phyloP scores from a whole-genome alignment of 1,140 invertebrate genomes.

The Zaprionus ornatus region DNA sequence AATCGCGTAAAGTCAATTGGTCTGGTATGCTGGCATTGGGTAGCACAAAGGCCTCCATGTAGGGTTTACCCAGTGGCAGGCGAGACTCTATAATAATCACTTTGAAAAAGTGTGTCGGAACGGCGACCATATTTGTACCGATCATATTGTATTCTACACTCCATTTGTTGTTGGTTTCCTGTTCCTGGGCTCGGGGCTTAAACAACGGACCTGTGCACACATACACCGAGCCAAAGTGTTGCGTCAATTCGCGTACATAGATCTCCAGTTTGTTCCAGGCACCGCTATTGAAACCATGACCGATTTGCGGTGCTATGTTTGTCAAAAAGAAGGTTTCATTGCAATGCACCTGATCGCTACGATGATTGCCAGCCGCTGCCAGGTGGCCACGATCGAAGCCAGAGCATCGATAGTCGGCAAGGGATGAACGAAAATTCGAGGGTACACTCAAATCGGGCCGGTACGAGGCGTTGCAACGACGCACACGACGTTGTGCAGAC shows the following conservation, averaged over 20 bases:
- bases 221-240: constrained; percentile 93
- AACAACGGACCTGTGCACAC: constrained; percentile 98
- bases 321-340: constrained; percentile 95
- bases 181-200: constrained; percentile 90
- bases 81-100: constrained; percentile 91
- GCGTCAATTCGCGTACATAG: constrained; percentile 87
- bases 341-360: constrained; percentile 89
- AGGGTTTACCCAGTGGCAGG: constrained; percentile 87
- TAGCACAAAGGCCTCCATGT: constrained; percentile 97
- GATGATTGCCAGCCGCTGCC: constrained; percentile 98
- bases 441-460: constrained; percentile 93
- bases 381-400: constrained; percentile 98
- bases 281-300: constrained; percentile 96
- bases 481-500: constrained; percentile 85
- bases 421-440: constrained; percentile 89
- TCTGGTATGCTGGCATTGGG: constrained; percentile 94
- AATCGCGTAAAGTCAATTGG: constrained; percentile 88
- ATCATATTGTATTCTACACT: constrained; percentile 98
- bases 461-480: constrained; percentile 91
- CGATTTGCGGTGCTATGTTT: constrained; percentile 99
- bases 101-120: constrained; percentile 99
- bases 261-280: constrained; percentile 90
- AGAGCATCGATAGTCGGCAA: constrained; percentile 94
- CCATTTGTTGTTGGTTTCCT: constrained; percentile 89
- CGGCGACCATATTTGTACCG: constrained; percentile 96